Percentiles rank a stretch among this genome's conserved stretches.
Evolutionary conservation across 2,888 invertebrate genomes (phyloP).

Genomic region (Choreutis nemorana): DNA sequence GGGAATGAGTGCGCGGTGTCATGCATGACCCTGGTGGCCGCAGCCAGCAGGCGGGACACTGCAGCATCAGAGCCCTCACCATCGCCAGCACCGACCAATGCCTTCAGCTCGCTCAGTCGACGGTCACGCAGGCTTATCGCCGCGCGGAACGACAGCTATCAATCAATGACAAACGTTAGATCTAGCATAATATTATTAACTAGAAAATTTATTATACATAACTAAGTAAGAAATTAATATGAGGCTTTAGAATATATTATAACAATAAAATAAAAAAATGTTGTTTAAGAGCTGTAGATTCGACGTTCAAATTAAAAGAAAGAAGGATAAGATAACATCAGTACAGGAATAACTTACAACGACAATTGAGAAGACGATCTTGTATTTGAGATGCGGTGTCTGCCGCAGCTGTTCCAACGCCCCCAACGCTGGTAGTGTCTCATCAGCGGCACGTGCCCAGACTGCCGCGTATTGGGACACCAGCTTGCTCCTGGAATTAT

Average conservation of each 20-base stretch:
- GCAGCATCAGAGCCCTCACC: slow-evolving; percentile 27
- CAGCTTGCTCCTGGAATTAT: slow-evolving; percentile 65
- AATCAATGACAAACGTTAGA: too few species aligned
- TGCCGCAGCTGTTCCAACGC: slow-evolving; percentile 81
- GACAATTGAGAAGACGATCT: slow-evolving; percentile 94
- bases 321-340: too few species aligned
- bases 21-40: slow-evolving; percentile 72
- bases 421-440: slow-evolving; percentile 86
- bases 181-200: too few species aligned
- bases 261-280: too few species aligned
- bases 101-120: slow-evolving; percentile 75
- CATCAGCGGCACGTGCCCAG: slow-evolving; percentile 84
- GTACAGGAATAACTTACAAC: slow-evolving; percentile 86
- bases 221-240: too few species aligned
- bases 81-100: slow-evolving; percentile 63
- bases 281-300: too few species aligned
- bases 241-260: too few species aligned
- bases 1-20: slow-evolving; percentile 76
- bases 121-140: slow-evolving; percentile 71
- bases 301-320: too few species aligned
- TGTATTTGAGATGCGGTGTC: slow-evolving; percentile 89
- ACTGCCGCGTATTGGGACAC: slow-evolving; percentile 85
- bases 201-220: too few species aligned
- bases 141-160: slow-evolving; percentile 54
- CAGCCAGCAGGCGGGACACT: slow-evolving; percentile 56